Conservation (phyloP, 2,113 vertebrate species). For the Piliocolobus tephrosceles region DNA sequence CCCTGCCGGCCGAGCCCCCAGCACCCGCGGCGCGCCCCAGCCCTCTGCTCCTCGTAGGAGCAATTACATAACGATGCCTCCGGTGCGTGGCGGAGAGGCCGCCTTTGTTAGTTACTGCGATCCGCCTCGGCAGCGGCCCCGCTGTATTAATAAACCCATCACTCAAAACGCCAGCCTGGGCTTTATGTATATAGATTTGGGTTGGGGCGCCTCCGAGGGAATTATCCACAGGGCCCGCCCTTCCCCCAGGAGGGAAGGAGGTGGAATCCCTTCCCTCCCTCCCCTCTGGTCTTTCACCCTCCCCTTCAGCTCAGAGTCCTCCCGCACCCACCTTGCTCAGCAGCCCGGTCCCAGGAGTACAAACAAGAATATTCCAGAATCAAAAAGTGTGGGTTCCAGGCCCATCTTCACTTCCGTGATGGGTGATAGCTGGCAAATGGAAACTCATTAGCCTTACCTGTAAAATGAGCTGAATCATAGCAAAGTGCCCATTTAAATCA, state of each 20-base stretch:
- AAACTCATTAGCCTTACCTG: neutral
- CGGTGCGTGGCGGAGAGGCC: neutral
- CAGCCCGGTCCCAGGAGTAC: neutral
- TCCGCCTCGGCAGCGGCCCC: conserved; percentile 29
- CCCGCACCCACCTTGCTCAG: neutral
- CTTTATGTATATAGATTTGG: neutral
- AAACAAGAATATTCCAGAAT: neutral
- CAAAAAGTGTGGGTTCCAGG: neutral
- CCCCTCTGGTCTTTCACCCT: fast-evolving
- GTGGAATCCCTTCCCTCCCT: neutral
- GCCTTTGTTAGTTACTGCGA: conserved; percentile 44
- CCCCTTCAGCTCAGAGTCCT: fast-evolving
- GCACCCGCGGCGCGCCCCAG: neutral
- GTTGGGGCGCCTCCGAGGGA: neutral
- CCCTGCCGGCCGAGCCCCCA: too few relatives aligned
- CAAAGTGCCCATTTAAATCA: neutral
- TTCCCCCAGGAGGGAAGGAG: neutral
- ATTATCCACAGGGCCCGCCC: neutral
- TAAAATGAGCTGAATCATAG: neutral
- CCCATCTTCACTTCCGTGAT: neutral
- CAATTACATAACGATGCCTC: conserved; percentile 67
- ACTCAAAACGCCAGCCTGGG: neutral
- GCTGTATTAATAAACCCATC: conserved; percentile 54
- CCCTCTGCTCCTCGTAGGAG: neutral
- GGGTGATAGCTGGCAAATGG: neutral